phyloP scores from a whole-genome alignment of 2,797 vertebrate species.

The Synanceia verrucosa region DNA sequence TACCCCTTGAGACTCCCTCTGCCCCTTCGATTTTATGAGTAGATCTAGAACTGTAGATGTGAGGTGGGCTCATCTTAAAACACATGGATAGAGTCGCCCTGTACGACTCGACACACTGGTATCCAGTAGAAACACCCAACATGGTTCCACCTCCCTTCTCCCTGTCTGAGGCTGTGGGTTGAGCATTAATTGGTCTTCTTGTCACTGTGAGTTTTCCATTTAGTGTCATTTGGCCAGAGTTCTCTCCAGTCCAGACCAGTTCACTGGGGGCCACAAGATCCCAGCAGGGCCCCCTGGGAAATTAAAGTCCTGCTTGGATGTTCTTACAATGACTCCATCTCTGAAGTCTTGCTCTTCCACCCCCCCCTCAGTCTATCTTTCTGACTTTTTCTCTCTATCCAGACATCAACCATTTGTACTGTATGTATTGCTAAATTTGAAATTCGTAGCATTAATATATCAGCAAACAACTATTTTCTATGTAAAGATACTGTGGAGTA shows the following conservation, averaged over 20 bases:
- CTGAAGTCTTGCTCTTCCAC: constrained; percentile 3
- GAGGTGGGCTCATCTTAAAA: not conserved
- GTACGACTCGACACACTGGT: not conserved
- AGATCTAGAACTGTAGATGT: not conserved
- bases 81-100: not conserved
- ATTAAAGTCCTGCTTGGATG: constrained; percentile 53
- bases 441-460: not conserved
- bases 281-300: constrained; percentile 42
- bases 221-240: constrained; percentile 47
- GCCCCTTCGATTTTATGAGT: constrained; percentile 6
- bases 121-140: not conserved
- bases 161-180: constrained; percentile 20
- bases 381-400: constrained; percentile 13
- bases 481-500: not conserved
- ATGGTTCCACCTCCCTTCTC: not conserved
- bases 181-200: constrained; percentile 53
- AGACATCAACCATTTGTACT: constrained; percentile 22
- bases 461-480: not conserved
- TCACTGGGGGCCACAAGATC: constrained; percentile 19
- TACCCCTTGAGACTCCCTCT: constrained; percentile 5
- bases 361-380: constrained; percentile 8
- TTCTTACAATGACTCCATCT: constrained; percentile 38
- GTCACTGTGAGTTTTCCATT: constrained; percentile 35
- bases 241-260: constrained; percentile 10
- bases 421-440: not conserved